Evolutionary conservation across 2,888 invertebrate genomes (phyloP).

Genomic region (Geophilus truncorum): DNA sequence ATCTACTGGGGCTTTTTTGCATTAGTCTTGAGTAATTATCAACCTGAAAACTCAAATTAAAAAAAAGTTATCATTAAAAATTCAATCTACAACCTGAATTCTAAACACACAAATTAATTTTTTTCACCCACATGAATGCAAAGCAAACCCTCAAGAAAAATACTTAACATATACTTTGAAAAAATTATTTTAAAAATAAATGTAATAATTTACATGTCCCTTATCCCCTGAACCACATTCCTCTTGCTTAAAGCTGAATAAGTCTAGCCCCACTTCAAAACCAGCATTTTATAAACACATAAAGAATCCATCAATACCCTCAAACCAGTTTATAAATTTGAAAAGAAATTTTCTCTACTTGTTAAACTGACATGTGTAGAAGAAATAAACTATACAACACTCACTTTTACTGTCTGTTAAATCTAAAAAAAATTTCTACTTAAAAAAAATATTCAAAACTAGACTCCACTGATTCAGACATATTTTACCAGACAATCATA

Average conservation of each 20-base stretch:
- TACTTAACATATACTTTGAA: neutral
- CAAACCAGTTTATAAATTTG: neutral
- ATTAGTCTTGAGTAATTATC: neutral
- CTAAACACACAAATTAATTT: neutral
- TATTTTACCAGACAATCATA: too few species aligned
- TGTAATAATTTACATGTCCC: neutral
- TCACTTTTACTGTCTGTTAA: too few species aligned
- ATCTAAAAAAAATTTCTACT: too few species aligned
- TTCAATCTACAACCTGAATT: neutral
- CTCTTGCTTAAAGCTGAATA: neutral
- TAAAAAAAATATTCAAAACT: too few species aligned
- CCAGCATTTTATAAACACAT: neutral
- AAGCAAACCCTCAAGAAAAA: neutral
- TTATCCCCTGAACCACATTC: neutral
- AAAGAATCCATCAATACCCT: neutral
- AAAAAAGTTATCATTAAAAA: neutral
- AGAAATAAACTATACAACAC: too few species aligned
- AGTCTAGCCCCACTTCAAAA: neutral
- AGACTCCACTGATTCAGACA: too few species aligned
- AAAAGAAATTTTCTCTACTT: neutral
- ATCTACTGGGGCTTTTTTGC: neutral
- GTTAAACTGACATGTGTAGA: neutral
- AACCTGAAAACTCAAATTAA: neutral
- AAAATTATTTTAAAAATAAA: too few species aligned
- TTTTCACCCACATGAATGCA: neutral